Conservation (phyloP, 30 jellyfish, hydroid and myxozoan species). For the Pseudorhiza aurosa region DNA sequence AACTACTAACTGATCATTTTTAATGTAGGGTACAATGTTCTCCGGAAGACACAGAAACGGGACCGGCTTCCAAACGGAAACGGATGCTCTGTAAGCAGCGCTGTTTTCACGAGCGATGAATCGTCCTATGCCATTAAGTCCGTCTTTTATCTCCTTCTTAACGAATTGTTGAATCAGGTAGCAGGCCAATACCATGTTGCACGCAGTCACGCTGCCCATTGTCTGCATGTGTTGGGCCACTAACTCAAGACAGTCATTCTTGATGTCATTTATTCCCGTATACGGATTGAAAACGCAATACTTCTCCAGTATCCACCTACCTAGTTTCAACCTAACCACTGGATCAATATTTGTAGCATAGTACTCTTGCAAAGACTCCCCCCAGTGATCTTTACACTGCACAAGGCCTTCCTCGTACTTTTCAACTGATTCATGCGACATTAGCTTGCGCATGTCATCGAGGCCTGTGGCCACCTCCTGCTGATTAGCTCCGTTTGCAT, state of each 20-base stretch:
- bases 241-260: slow-evolving; percentile 77
- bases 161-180: slow-evolving; percentile 78
- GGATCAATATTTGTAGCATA: slow-evolving; percentile 73
- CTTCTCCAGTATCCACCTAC: slow-evolving; percentile 81
- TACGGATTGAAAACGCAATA: slow-evolving; percentile 83
- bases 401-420: slow-evolving; percentile 71
- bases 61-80: slow-evolving; percentile 47
- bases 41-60: slow-evolving; percentile 86
- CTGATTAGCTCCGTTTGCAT: slow-evolving; percentile 85
- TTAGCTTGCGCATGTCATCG: slow-evolving; percentile 81
- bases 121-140: slow-evolving; percentile 70
- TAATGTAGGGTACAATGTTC: slow-evolving; percentile 68
- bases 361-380: slow-evolving; percentile 70
- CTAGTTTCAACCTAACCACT: slow-evolving; percentile 60
- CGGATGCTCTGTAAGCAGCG: slow-evolving; percentile 42
- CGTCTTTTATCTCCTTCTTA: slow-evolving; percentile 64
- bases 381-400: slow-evolving; percentile 82
- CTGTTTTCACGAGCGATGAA: slow-evolving; percentile 69
- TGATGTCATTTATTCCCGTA: slow-evolving; percentile 81
- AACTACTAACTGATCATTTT: slow-evolving; percentile 62
- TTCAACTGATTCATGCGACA: slow-evolving; percentile 76
- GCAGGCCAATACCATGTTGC: slow-evolving; percentile 59
- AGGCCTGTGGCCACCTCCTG: slow-evolving; percentile 86
- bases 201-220: slow-evolving; percentile 63
- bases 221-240: slow-evolving; percentile 74